Base-by-base conservation (phyloP, 2,113 vertebrate species). In the Vireo altiloquus region DNA sequence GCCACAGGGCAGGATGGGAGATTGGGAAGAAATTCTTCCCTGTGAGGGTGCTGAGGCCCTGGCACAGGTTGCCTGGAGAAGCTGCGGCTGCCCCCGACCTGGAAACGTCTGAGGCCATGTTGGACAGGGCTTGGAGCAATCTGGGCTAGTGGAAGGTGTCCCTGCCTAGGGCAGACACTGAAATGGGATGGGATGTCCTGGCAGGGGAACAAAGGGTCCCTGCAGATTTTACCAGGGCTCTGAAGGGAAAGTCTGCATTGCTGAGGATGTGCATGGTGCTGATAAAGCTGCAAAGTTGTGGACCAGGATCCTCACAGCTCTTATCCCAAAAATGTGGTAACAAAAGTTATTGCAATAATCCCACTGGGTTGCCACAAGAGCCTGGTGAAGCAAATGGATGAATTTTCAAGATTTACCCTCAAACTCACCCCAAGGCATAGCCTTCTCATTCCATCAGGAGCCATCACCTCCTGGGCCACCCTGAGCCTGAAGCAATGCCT, bases 251-350 rank as follows among this genome's bases (percentile, higher is more conserved):
- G 11, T 33, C 57, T 14, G 20, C 15, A 1, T 22, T 53, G n/a
- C 78, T 70, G 46, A 49, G n/a, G 7, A 0, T 0, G 3, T 11
- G 23, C 0, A 0, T 6, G 60, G 20, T n/a, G 46, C 64, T 61
- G 60, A 40, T 6, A 35, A 35, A 65, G 7, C 12, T 28, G 24
- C 64, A 12, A 28, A 87, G 10, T 11, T 50, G 49, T 40, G 60
- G 37, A 33, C 11, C 7, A 18, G 19, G 56, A 77, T 20, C 64
- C 49, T 57, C 3, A 2, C 23, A 57, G 53, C 35, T 77, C 12
- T 61, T 25, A 30, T 53, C 22, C 40, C 4, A 5, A 52, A 76
- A 50, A 18, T 15, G 33, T 2, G 1, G 35, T 15, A 20, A 52
- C 20, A 76, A 46, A 22, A n/a, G 25, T 21, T 7, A 39, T 4